Evolutionary conservation across 2,113 vertebrate genomes (phyloP).

Genomic region (Procavia capensis): DNA sequence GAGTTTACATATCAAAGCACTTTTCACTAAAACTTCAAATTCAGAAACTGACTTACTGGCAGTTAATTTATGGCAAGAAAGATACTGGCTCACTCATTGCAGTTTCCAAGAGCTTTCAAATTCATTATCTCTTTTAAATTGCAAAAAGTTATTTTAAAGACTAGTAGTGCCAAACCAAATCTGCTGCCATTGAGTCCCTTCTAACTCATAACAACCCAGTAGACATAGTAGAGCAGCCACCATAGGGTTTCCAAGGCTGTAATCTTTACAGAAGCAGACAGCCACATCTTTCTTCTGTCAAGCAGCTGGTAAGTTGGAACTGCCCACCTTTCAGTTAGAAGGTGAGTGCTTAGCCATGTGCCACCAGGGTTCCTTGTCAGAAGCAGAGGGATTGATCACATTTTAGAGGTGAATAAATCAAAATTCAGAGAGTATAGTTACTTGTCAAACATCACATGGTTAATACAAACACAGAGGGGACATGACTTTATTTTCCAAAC

Average conservation of each 20-base stretch:
- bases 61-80: neutral
- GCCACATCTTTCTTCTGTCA: neutral
- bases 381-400: no score
- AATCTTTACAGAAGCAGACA: neutral
- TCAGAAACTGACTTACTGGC: neutral
- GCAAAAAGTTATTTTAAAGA: neutral
- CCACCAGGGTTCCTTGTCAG: neutral
- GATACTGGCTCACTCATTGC: neutral
- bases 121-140: neutral
- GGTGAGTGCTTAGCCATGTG: neutral
- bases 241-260: neutral
- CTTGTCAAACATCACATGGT: neutral
- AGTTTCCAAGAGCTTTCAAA: neutral
- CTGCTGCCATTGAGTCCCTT: neutral
- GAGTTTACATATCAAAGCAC: neutral
- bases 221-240: neutral
- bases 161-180: neutral
- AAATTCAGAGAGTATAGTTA: neutral
- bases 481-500: neutral
- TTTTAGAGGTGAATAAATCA: no score
- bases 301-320: neutral
- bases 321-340: neutral
- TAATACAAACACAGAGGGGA: neutral
- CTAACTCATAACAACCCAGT: neutral
- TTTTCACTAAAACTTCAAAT: slow-evolving; percentile 34